phyloP scores from a whole-genome alignment of 1,140 invertebrate species.

The Maconellicoccus hirsutus region DNA sequence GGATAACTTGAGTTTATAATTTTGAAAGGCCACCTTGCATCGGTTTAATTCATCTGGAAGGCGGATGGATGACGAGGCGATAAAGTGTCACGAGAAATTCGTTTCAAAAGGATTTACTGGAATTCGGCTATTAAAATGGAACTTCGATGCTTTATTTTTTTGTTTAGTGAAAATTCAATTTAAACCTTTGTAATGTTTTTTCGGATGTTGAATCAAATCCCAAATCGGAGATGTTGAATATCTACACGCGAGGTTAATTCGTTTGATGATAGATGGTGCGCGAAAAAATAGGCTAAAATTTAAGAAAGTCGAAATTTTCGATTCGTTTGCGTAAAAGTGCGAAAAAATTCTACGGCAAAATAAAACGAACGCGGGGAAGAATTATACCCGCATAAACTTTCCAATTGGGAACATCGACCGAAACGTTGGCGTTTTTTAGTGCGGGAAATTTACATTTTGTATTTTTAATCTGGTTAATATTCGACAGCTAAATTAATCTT shows the following conservation, averaged over 20 bases:
- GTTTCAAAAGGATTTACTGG: neutral
- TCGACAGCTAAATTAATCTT: no score
- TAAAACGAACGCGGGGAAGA: no score
- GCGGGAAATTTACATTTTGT: no score
- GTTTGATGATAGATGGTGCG: neutral
- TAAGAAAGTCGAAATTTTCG: neutral
- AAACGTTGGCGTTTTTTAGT: no score
- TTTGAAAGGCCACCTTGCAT: no score
- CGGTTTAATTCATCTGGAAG: neutral
- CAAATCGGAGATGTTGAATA: neutral
- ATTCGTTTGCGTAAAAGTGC: no score
- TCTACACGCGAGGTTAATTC: neutral
- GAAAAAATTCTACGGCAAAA: no score
- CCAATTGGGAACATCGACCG: no score
- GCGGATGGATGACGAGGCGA: neutral
- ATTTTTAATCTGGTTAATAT: no score
- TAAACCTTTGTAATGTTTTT: neutral
- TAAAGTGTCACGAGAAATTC: neutral
- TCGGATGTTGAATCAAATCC: neutral
- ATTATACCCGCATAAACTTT: no score
- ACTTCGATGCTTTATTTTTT: neutral
- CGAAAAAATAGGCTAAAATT: neutral
- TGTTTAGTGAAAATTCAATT: neutral
- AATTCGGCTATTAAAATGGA: slow-evolving; percentile 9
- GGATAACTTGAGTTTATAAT: no score